Evolutionary conservation across 1,140 invertebrate genomes (phyloP), one percentile per base, ranked within the genome.

Genomic region (Mercenaria mercenaria): DNA sequence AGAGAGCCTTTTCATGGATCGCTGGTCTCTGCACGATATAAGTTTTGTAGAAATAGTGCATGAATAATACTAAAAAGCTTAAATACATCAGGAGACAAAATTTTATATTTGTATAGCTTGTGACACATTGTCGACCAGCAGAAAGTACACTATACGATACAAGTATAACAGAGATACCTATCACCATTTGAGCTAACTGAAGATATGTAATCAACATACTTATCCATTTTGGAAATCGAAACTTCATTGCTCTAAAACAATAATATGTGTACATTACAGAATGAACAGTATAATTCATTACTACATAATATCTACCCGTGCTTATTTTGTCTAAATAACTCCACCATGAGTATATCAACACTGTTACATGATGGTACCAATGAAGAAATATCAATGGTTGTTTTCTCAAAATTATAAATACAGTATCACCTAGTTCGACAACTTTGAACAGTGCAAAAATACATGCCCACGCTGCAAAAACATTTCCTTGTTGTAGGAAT

Each of bases 261-360:
- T 99, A 99, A 96, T 99, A 99, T 4, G 98, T 97, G 96, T 99
- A 99, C 99, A 99, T 99, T 91, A 99, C 97, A 90, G 98, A 98
- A 96, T 99, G 99, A 37, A 99, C 99, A 92, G 97, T 98, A 96
- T 99, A 99, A 96, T 99, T 99, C 98, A 99, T 99, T n/a, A 99
- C 98, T 94, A 99, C 98, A 96, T 99, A 99, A 99, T 99, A 99
- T 74, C 95, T 90, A 23, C 95, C 99, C 8, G 98, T 98, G 23
- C 99, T 98, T 15, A 98, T 99, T 96, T 99, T 99, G 95, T 99
- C 98, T 20, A 98, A 98, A 96, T 99, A 99, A 8, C 98, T 99
- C 96, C 99, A 99, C 99, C 99, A 99, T 6, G 98, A 98, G 96
- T 99, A 99, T 34, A 99, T 97, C 37, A 99, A 97, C 8, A 97